Conservation (phyloP, 2,113 vertebrate genomes). For the Chrysemys picta region DNA sequence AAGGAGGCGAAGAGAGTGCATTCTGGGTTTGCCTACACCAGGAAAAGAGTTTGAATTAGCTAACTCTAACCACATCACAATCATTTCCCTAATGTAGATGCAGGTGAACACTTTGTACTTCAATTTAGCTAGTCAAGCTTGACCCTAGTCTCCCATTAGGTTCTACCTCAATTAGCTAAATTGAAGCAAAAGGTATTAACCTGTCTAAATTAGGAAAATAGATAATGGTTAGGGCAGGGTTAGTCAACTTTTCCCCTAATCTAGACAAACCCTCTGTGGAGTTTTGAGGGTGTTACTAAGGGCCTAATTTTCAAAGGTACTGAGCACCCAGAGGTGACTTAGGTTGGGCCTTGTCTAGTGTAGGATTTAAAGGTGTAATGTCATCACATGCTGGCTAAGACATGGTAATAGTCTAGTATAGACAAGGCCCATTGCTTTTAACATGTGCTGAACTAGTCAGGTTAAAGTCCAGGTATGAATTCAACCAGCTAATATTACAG, state of each 20-base stretch:
- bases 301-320: background rate
- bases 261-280: background rate
- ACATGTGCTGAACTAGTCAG: background rate
- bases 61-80: background rate
- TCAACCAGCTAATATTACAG: background rate
- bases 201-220: background rate
- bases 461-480: background rate
- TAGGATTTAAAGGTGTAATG: background rate
- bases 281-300: accelerated
- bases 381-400: background rate
- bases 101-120: background rate
- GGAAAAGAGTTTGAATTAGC: background rate
- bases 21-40: background rate
- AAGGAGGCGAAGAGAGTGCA: background rate
- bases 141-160: background rate
- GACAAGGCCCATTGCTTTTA: background rate
- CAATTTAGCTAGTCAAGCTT: background rate
- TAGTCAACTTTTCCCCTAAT: background rate
- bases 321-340: background rate
- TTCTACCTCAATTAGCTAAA: background rate
- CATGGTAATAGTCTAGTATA: background rate
- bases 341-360: background rate
- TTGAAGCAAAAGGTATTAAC: background rate
- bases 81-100: background rate
- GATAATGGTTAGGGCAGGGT: background rate